Percentiles rank a stretch among this genome's conserved stretches.
These are phyloP conservation scores for Hydrotaea diabolus DNA, from an alignment of 2,888 invertebrate species.

Conservation along the genomic window DNA sequence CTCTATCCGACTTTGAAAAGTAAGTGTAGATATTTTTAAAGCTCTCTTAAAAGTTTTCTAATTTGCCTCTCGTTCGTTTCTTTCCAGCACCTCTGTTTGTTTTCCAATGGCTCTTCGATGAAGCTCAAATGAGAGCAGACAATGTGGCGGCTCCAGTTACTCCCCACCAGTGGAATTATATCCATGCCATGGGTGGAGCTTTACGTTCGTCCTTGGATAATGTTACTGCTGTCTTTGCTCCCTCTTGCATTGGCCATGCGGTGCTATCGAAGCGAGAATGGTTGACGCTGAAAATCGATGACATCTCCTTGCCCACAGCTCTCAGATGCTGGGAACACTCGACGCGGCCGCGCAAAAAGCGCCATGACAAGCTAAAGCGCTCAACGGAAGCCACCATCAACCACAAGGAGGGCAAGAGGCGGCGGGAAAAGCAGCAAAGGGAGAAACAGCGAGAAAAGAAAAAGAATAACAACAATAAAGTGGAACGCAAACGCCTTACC, in stretches of 20 bases:
- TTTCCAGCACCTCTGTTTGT: conserved; percentile 90
- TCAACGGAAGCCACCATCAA: conserved; percentile 75
- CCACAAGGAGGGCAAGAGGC: conserved; percentile 62
- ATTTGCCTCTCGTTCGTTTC: conserved; percentile 3
- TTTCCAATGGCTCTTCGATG: conserved; percentile 97
- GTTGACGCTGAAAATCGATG: conserved; percentile 91
- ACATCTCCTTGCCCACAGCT: conserved; percentile 91
- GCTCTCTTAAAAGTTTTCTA: conserved; percentile 73
- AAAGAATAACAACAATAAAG: conserved; percentile 67
- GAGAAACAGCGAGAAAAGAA: conserved; percentile 74
- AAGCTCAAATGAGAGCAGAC: conserved; percentile 95
- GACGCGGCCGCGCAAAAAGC: conserved; percentile 77
- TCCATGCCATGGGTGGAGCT: conserved; percentile 93
- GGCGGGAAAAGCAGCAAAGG: conserved; percentile 71
- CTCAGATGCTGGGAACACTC: conserved; percentile 93
- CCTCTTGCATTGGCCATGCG: conserved; percentile 95
- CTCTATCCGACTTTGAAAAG: conserved; percentile 92
- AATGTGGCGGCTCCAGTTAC: conserved; percentile 94
- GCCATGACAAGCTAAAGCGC: conserved; percentile 75
- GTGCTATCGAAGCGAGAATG: conserved; percentile 93
- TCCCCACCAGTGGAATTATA: conserved; percentile 95
- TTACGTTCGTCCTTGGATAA: conserved; percentile 90
- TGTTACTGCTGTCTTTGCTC: conserved; percentile 94
- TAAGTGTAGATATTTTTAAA: conserved; percentile 79
- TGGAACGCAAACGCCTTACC: conserved; percentile 69